Evolutionary conservation across 2,797 vertebrate species (phyloP), one percentile per base, ranked within the genome.

Genomic region (Gouania willdenowi): DNA sequence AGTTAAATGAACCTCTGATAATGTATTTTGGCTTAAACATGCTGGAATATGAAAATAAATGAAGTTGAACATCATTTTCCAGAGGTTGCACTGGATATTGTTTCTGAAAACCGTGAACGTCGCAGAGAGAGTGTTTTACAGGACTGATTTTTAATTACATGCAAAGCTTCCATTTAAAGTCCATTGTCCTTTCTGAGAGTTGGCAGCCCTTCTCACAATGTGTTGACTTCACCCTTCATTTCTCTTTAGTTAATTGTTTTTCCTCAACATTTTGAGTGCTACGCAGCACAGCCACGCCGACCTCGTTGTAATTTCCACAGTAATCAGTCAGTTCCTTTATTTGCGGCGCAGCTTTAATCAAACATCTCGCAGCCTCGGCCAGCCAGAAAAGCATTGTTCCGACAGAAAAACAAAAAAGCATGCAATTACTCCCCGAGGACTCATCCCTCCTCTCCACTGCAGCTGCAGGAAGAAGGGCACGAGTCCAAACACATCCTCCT

Each of bases 401-500:
- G 47, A 74, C 63, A 73, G 68, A 77, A 70, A 71, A 39, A 74
- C 71, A 78, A 77, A 82, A 77, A 71, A 72, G 50, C 76, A 57
- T 79, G 60, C 73, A 84, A 83, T 84, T 81, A 83, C 51, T 74
- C 71, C 52, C 39, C 28, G 58, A 60, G 63, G 71, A 72, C 53
- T 58, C 25, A 50, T 66, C 68, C 75, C 66, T 77, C 66, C 66
- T 67, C 65, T 57, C 36, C 9, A 38, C 73, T 62, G 63, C 82
- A 86, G 79, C 82, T 85, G 84, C 81, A 84, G 75, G 55, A 79
- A 60, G 45, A 26, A 66, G 65, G 73, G 57, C 65, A 75, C 42
- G 18, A 42, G 75, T 77, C 75, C 75, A 77, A 66, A 71, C 31
- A 55, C 30, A 14, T 58, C 50, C 38, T 71, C 46, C 54, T 54